These are phyloP conservation scores for Synergus itoensis DNA, from an alignment of 2,888 invertebrate species.

Conservation along the genomic window DNA sequence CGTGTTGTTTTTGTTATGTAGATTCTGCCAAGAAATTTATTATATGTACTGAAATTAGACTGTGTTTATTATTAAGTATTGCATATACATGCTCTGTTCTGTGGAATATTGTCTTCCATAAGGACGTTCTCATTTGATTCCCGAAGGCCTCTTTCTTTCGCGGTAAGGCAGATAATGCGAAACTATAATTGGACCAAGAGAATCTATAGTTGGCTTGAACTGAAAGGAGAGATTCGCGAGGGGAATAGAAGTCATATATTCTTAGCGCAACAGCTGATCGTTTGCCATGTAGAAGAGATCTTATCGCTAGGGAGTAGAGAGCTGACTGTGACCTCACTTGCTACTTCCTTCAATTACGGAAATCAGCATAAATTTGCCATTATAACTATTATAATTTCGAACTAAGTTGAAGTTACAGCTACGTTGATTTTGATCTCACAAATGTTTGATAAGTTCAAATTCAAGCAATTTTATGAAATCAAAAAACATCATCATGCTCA, in stretches of 20 bases:
- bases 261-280: slow-evolving; percentile 38
- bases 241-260: slow-evolving; percentile 40
- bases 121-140: slow-evolving; percentile 7
- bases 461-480: background rate
- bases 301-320: slow-evolving; percentile 23
- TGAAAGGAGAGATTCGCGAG: slow-evolving; percentile 3
- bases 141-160: background rate
- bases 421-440: background rate
- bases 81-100: background rate
- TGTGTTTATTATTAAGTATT: background rate
- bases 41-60: background rate
- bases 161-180: slow-evolving; percentile 24
- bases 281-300: slow-evolving; percentile 37
- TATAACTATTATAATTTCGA: slow-evolving; percentile 22
- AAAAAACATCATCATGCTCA: too few relatives aligned
- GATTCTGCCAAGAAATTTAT: background rate
- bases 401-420: background rate
- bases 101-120: slow-evolving; percentile 1
- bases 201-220: slow-evolving; percentile 35
- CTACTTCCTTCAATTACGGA: slow-evolving; percentile 40
- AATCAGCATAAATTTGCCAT: slow-evolving; percentile 32
- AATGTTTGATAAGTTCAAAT: background rate
- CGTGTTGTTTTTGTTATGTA: background rate
- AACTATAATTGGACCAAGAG: slow-evolving; percentile 35
- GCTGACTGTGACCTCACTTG: slow-evolving; percentile 31